Percentiles rank a stretch among this genome's conserved stretches.
These are phyloP conservation scores for Perca fluviatilis DNA, from an alignment of 2,113 vertebrate genomes.

Conservation along the genomic window DNA sequence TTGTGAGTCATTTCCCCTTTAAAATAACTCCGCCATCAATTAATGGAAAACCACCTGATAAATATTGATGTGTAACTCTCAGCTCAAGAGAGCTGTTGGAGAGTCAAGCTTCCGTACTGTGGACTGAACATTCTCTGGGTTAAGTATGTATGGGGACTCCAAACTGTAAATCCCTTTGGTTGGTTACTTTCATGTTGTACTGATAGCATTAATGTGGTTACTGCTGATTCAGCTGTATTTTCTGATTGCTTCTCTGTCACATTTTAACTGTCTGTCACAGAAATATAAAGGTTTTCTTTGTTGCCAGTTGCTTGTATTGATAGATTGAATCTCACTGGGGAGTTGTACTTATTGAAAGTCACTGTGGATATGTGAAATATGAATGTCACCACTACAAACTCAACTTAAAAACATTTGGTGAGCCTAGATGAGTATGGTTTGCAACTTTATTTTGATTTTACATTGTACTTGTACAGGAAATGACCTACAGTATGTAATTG, in stretches of 20 bases:
- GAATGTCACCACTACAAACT: background rate
- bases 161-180: background rate
- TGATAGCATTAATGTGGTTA: background rate
- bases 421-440: background rate
- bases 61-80: constrained; percentile 19
- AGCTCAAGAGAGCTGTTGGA: constrained; percentile 8
- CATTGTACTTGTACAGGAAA: background rate
- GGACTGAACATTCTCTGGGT: background rate
- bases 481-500: background rate
- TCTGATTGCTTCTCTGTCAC: background rate
- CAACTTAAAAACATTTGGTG: background rate
- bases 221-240: background rate
- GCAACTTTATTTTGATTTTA: background rate
- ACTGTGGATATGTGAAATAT: background rate
- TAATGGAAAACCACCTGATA: constrained; percentile 22
- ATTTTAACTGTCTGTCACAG: background rate
- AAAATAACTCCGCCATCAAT: constrained; percentile 19
- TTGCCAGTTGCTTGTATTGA: background rate
- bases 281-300: background rate
- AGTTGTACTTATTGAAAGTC: background rate
- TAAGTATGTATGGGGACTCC: background rate
- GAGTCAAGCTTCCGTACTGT: background rate
- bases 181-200: background rate
- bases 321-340: background rate
- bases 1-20: constrained; percentile 10